phyloP scores from a whole-genome alignment of 2,113 vertebrate genomes.

The Dissostichus mawsoni region DNA sequence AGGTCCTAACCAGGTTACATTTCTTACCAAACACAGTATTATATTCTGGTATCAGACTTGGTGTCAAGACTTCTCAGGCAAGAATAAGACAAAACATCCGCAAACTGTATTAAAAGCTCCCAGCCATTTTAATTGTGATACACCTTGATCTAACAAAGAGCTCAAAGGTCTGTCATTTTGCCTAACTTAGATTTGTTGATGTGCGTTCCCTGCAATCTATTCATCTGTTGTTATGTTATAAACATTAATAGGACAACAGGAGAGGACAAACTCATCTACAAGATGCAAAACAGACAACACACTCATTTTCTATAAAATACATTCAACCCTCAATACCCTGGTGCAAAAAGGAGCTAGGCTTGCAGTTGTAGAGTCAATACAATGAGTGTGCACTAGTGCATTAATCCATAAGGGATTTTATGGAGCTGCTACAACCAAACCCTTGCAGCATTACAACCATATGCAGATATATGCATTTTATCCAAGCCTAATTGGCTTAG shows the following conservation, averaged over 20 bases:
- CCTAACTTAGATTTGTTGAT: too few species aligned
- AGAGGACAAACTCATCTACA: neutral
- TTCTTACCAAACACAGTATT: neutral
- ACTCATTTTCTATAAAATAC: neutral
- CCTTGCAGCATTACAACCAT: constrained; percentile 34
- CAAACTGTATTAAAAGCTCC: too few species aligned
- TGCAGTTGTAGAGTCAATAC: constrained; percentile 19
- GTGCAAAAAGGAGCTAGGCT: constrained; percentile 2
- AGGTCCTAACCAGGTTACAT: neutral
- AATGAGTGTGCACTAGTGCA: constrained; percentile 39
- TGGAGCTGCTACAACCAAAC: constrained; percentile 28
- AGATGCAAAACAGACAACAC: neutral
- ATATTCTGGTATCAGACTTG: neutral
- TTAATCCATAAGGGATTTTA: constrained; percentile 43
- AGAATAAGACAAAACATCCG: too few species aligned
- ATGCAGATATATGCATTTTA: constrained; percentile 50
- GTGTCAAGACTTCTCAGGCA: neutral
- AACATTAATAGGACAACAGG: neutral
- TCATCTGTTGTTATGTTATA: too few species aligned
- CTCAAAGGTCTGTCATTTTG: too few species aligned
- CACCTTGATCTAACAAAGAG: too few species aligned
- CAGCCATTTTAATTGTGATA: too few species aligned
- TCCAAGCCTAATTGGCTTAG: constrained; percentile 51
- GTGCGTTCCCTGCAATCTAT: too few species aligned
- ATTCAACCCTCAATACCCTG: neutral